These are phyloP conservation scores for Podarcis raffonei DNA, from an alignment of 2,113 vertebrate species.

Conservation along the genomic window DNA sequence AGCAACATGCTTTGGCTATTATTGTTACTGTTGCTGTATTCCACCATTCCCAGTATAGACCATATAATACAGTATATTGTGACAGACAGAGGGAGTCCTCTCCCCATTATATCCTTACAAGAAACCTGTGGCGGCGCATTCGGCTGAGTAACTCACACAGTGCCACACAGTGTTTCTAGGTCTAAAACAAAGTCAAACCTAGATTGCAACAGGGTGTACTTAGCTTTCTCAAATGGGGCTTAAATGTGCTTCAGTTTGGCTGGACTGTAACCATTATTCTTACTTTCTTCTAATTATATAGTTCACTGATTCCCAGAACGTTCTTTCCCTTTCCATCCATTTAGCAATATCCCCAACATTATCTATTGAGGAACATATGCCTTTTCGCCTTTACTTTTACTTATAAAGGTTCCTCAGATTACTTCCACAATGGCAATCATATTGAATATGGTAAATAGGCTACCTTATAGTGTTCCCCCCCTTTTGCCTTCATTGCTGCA, in stretches of 20 bases:
- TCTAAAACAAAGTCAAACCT: neutral
- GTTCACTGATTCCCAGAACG: neutral
- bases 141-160: neutral
- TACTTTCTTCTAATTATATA: neutral
- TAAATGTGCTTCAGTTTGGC: neutral
- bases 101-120: no score
- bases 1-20: no score
- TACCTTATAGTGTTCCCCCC: neutral
- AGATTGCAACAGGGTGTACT: no score
- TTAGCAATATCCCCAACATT: neutral
- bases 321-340: neutral
- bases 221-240: neutral
- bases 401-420: slow-evolving; percentile 1
- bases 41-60: no score
- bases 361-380: neutral
- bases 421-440: neutral
- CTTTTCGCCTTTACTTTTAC: neutral
- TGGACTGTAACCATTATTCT: neutral
- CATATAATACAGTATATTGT: no score
- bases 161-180: neutral
- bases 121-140: neutral
- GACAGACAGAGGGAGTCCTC: no score
- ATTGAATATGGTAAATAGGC: slow-evolving; percentile 5
- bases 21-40: no score
- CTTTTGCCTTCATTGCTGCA: slow-evolving; percentile 3